Evolutionary conservation across 64 coral and sea anemone species (phyloP).

Genomic region (Trachythela sp.): DNA sequence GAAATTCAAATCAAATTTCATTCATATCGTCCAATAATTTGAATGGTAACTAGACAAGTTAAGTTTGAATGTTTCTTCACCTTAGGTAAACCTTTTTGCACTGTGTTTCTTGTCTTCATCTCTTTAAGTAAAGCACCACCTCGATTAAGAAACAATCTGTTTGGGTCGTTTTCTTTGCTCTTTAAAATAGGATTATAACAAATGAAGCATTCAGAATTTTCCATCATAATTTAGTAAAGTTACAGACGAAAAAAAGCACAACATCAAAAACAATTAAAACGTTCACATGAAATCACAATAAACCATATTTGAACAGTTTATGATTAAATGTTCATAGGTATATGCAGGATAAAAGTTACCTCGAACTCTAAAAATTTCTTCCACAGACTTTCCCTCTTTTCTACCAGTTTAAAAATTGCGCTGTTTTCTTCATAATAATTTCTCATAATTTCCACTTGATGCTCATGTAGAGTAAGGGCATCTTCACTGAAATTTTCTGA

Average conservation of each 20-base stretch:
- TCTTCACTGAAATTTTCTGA: slow-evolving; percentile 86
- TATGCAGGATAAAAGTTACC: slow-evolving; percentile 32
- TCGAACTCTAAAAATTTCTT: slow-evolving; percentile 91
- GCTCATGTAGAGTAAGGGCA: slow-evolving; percentile 73
- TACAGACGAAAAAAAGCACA: no score
- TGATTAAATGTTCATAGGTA: no score
- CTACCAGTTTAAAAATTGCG: slow-evolving; percentile 85
- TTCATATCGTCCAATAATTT: no score
- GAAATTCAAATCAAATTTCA: no score
- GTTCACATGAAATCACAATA: no score
- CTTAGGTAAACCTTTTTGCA: slow-evolving; percentile 91
- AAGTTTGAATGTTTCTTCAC: no score
- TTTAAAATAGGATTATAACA: slow-evolving; percentile 20
- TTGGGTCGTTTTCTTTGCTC: slow-evolving; percentile 77
- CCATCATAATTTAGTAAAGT: no score
- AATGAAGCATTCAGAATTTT: no score
- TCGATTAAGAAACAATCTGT: slow-evolving; percentile 74
- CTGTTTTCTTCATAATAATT: slow-evolving; percentile 92
- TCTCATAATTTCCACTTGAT: slow-evolving; percentile 86
- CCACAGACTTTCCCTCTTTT: slow-evolving; percentile 83
- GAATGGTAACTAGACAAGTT: no score
- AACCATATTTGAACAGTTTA: no score
- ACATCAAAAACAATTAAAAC: no score
- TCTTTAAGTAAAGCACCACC: slow-evolving; percentile 86
- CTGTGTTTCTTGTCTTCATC: slow-evolving; percentile 60